Conservation (phyloP, 2,797 vertebrate genomes). For the Iguana delicatissima region DNA sequence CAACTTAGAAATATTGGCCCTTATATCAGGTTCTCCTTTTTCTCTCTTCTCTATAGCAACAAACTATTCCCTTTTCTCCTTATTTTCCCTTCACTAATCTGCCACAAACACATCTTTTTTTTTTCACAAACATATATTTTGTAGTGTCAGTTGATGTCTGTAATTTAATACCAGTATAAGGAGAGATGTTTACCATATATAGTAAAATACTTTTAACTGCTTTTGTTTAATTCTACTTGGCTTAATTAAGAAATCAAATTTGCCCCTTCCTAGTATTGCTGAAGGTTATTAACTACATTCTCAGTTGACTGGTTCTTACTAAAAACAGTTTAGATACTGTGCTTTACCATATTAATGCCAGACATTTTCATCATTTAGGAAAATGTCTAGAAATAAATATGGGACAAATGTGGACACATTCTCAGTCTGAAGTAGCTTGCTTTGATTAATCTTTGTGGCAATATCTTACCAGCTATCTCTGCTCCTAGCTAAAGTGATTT, state of each 20-base stretch:
- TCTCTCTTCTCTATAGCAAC: not conserved
- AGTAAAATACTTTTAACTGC: not conserved
- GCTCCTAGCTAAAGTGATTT: slow-evolving; percentile 26
- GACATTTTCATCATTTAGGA: not conserved
- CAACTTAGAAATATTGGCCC: not conserved
- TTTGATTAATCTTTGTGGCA: not conserved
- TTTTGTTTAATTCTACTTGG: too few relatives aligned
- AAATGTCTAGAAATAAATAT: not conserved
- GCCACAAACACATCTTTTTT: too few relatives aligned
- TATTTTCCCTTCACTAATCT: too few relatives aligned
- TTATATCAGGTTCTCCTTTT: not conserved
- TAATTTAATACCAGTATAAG: not conserved
- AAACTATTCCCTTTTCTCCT: not conserved
- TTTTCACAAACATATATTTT: too few relatives aligned
- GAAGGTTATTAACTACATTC: not conserved
- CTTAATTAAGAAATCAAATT: not conserved
- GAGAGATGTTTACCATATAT: not conserved
- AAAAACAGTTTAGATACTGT: too few relatives aligned
- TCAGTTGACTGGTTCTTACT: not conserved
- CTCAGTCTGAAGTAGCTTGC: not conserved
- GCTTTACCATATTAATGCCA: not conserved
- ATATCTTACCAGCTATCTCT: not conserved
- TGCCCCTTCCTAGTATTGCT: not conserved
- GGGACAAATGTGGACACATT: not conserved
- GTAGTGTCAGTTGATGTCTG: not conserved